Evolutionary conservation across 2,888 invertebrate genomes (phyloP), one percentile per base, ranked within the genome.

Genomic region (Chaitophorus viminalis): DNA sequence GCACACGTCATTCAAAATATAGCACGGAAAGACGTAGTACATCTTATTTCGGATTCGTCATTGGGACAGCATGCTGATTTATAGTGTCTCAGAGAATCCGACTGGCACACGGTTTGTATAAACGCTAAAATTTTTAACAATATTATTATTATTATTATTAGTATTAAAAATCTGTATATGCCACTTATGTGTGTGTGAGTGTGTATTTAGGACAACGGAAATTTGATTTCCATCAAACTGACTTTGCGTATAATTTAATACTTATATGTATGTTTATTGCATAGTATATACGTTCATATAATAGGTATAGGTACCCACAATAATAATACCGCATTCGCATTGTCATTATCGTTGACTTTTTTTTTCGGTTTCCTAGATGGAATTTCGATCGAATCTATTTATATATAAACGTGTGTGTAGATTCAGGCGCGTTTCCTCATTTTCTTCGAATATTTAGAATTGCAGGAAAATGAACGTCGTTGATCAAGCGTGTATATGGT

Each of bases 191-290:
- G n/a, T n/a, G n/a, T n/a, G n/a, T n/a, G n/a, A 8, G 14, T 39
- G 79, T 36, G 8, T n/a, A 1, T 78, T 54, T 60, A 78, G 78
- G 78, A 78, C n/a, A 54, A 60, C 78, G 54, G 54, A 78, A 78
- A 78, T 78, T 78, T 78, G 78, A 54, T 78, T 78, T 78, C 33
- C 33, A 31, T 33, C 18, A 46, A 76, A 33, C 31, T 31, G 21
- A 18, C 3, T 21, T 0, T 6, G 4, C 52, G 29, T 54, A 77
- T 25, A 75, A n/a, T 46, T 31, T 25, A 54, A 77, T 77, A 75
- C 0, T n/a, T 39, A 29, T 46, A 11, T 75, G 46, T 29, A 33
- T 33, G 9, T 54, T 17, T 46, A 8, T 25, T 1, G 14, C 25
- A 60, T 36, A 36, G 36, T 6, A 36, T 36, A 36, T 36, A 36